Conservation (phyloP, 1,140 invertebrate species). For the Vanessa atalanta region DNA sequence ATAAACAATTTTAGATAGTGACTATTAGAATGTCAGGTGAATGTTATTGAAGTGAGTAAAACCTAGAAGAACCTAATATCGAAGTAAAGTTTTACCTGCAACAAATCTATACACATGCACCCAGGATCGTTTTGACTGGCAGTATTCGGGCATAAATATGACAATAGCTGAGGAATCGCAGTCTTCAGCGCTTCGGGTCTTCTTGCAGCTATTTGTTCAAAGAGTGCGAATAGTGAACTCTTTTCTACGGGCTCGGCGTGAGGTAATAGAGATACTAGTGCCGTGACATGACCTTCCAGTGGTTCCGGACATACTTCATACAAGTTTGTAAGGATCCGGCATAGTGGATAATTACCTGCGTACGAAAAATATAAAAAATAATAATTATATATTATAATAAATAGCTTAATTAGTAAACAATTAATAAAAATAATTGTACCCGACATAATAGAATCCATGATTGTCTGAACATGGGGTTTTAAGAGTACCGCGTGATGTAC, state of each 20-base stretch:
- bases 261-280: constrained; percentile 89
- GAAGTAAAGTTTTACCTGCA: constrained; percentile 82
- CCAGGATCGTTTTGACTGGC: constrained; percentile 60
- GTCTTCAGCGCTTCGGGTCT: constrained; percentile 89
- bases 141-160: constrained; percentile 81
- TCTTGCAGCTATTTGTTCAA: constrained; percentile 89
- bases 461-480: constrained; percentile 92
- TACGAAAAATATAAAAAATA: constrained; percentile 33
- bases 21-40: too few species aligned
- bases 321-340: constrained; percentile 92
- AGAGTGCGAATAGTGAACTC: constrained; percentile 89
- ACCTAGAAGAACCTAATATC: neutral
- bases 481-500: constrained; percentile 93
- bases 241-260: constrained; percentile 92
- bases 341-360: constrained; percentile 90
- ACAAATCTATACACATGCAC: constrained; percentile 74
- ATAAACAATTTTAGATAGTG: too few species aligned
- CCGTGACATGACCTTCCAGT: constrained; percentile 91
- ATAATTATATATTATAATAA: neutral
- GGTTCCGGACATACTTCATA: constrained; percentile 93
- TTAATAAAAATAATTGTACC: constrained; percentile 75
- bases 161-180: constrained; percentile 88
- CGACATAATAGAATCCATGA: constrained; percentile 93
- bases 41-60: too few species aligned
- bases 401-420: too few species aligned